Percentiles rank a stretch among this genome's conserved stretches.
Conservation (phyloP, 1,140 invertebrate genomes). For the Zaprionus tsacasi region DNA sequence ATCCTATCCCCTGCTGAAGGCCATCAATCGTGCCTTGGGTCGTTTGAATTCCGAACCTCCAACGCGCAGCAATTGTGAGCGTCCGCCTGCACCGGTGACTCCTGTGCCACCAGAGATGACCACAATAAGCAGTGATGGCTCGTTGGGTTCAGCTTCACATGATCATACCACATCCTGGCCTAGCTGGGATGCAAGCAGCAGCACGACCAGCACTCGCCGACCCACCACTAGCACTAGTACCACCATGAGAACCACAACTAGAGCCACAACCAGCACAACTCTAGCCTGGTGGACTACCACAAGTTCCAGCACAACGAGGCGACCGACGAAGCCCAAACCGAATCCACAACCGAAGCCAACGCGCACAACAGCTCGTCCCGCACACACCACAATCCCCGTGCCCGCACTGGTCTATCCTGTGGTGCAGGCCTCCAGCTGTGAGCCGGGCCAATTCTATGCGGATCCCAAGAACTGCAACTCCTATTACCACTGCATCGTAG, state of each 20-base stretch:
- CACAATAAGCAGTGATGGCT: constrained; percentile 85
- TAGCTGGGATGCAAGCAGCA: constrained; percentile 83
- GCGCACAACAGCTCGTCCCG: constrained; percentile 59
- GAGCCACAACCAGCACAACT: constrained; percentile 63
- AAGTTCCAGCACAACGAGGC: constrained; percentile 72
- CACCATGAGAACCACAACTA: constrained; percentile 35
- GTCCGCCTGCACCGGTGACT: constrained; percentile 88
- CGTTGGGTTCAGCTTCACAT: constrained; percentile 38
- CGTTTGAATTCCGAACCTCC: constrained; percentile 86
- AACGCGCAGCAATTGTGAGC: constrained; percentile 86
- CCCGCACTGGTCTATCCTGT: constrained; percentile 84
- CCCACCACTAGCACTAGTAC: constrained; percentile 35
- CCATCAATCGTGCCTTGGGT: constrained; percentile 90
- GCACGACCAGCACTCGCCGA: constrained; percentile 67
- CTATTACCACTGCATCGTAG: constrained; percentile 90
- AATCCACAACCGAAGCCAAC: constrained; percentile 46
- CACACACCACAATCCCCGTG: constrained; percentile 80
- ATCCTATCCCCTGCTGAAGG: constrained; percentile 90
- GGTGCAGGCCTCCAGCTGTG: constrained; percentile 85
- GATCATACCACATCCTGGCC: constrained; percentile 85
- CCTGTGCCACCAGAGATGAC: constrained; percentile 89
- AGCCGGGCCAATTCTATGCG: constrained; percentile 87
- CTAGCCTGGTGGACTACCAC: constrained; percentile 72
- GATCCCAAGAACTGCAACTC: constrained; percentile 89
- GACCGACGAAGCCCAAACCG: constrained; percentile 57